Evolutionary conservation across 1,140 invertebrate species (phyloP).

Genomic region (Holotrichia oblita): DNA sequence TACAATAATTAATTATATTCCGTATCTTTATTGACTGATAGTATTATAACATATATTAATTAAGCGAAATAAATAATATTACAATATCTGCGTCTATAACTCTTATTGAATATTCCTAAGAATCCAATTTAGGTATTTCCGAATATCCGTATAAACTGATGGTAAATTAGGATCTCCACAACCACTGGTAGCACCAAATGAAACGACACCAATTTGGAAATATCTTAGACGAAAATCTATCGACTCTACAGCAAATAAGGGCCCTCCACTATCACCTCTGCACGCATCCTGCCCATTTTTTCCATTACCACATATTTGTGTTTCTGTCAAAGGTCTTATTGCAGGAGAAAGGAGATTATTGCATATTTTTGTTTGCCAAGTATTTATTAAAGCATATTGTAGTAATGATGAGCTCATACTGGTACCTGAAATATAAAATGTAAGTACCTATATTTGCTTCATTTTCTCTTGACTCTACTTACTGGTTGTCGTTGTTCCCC

Average conservation of each 20-base stretch:
- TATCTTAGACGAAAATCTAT: neutral
- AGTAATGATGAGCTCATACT: conserved; percentile 43
- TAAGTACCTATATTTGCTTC: neutral
- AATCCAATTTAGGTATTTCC: conserved; percentile 46
- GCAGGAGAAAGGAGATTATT: conserved; percentile 43
- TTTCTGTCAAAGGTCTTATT: conserved; percentile 42
- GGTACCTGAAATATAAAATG: conserved; percentile 44
- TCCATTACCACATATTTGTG: conserved; percentile 49
- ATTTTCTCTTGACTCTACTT: neutral
- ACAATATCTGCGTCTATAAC: conserved; percentile 1
- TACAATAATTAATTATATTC: neutral
- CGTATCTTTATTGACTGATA: neutral
- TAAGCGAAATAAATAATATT: neutral
- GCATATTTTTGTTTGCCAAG: conserved; percentile 44
- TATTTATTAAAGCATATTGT: conserved; percentile 23
- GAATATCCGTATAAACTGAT: conserved; percentile 41
- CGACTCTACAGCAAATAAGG: neutral
- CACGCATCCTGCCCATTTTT: conserved; percentile 38
- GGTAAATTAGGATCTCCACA: conserved; percentile 47
- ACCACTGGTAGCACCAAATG: conserved; percentile 25
- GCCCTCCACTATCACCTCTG: conserved; percentile 44
- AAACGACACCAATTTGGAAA: conserved; percentile 41
- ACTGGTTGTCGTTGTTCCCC: conserved; percentile 54
- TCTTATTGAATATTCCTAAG: conserved; percentile 41
- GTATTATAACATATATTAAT: neutral